phyloP scores from a whole-genome alignment of 1,140 invertebrate genomes.

The Cotesia vestalis region DNA sequence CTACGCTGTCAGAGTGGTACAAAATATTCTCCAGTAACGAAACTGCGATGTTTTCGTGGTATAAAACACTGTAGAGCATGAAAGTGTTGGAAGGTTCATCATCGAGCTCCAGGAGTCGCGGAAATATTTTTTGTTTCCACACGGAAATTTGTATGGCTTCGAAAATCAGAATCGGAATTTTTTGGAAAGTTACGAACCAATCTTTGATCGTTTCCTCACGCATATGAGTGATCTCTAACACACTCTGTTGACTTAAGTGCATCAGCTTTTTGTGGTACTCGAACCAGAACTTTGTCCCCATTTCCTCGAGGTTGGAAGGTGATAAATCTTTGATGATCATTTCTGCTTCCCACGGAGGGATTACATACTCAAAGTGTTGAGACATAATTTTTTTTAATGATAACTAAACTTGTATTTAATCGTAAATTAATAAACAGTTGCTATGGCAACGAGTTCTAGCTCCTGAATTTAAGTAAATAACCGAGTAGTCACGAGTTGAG shows the following conservation, averaged over 20 bases:
- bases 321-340: conserved; percentile 64
- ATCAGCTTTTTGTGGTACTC: conserved; percentile 80
- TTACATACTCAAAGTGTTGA: conserved; percentile 57
- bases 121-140: conserved; percentile 80
- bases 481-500: too few species aligned
- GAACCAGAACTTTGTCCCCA: conserved; percentile 72
- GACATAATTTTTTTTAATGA: conserved; percentile 47
- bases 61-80: conserved; percentile 76
- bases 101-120: conserved; percentile 73
- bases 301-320: conserved; percentile 58
- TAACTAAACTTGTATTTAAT: too few species aligned
- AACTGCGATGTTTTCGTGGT: conserved; percentile 75
- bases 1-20: conserved; percentile 76
- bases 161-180: conserved; percentile 74
- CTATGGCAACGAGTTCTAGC: too few species aligned
- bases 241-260: conserved; percentile 81
- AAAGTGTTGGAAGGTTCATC: conserved; percentile 74
- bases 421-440: too few species aligned
- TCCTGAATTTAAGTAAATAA: too few species aligned
- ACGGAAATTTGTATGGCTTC: conserved; percentile 80
- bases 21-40: conserved; percentile 78
- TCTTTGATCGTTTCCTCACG: conserved; percentile 80
- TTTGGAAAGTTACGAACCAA: conserved; percentile 71
- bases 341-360: conserved; percentile 66
- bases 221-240: conserved; percentile 74